Conservation (phyloP, 2,888 invertebrate species). For the Druceiella hillmani region DNA sequence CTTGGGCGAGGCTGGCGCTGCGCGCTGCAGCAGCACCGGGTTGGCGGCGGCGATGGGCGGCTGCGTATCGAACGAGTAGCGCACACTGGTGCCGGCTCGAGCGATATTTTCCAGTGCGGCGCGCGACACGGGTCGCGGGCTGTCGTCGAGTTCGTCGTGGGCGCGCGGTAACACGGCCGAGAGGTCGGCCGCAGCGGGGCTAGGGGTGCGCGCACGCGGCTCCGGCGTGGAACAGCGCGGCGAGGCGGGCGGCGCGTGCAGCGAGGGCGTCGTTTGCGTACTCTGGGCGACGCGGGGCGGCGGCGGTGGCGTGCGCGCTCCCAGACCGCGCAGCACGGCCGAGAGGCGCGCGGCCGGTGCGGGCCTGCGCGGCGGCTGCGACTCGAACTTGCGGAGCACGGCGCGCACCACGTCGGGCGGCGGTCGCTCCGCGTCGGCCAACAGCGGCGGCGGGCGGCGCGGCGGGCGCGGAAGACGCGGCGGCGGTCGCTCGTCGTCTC, state of each 20-base stretch:
- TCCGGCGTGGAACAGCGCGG: conserved; percentile 26
- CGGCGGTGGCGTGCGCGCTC: conserved; percentile 33
- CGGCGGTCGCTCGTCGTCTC: conserved; percentile 56
- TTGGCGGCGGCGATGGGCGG: conserved; percentile 41
- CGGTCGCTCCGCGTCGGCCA: conserved; percentile 74
- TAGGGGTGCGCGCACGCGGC: conserved; percentile 27
- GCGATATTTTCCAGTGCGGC: conserved; percentile 62
- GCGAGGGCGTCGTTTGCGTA: conserved; percentile 20
- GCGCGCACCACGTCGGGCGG: conserved; percentile 87
- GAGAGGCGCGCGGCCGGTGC: conserved; percentile 47
- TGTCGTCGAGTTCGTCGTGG: conserved; percentile 29
- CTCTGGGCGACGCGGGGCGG: conserved; percentile 27
- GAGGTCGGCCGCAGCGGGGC: conserved; percentile 22
- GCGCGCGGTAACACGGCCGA: conserved; percentile 28
- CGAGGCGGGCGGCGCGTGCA: conserved; percentile 22
- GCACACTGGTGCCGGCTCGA: conserved; percentile 60
- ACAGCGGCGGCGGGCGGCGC: conserved; percentile 55
- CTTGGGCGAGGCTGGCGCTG: conserved; percentile 32
- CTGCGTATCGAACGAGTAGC: conserved; percentile 52
- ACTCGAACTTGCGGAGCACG: conserved; percentile 79
- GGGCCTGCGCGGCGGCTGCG: conserved; percentile 51
- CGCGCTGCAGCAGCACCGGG: conserved; percentile 35
- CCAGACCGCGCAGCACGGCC: conserved; percentile 38
- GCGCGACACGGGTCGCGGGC: conserved; percentile 47
- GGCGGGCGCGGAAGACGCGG: conserved; percentile 27